Percentiles rank a stretch among this genome's conserved stretches.
Conservation (phyloP, 2,888 invertebrate genomes). For the Tetrapedia diversipes region DNA sequence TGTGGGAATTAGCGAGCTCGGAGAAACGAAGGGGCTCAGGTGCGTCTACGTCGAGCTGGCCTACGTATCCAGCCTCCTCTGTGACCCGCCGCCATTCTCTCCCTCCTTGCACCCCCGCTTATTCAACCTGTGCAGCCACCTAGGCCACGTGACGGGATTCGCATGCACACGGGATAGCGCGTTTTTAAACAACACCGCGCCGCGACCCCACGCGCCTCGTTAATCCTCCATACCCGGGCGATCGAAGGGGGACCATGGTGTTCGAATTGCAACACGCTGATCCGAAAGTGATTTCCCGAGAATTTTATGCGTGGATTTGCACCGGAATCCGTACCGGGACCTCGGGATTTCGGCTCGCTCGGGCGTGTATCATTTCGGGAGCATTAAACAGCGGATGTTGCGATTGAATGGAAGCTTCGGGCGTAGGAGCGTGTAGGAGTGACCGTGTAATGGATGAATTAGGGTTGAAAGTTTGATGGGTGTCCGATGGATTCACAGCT, state of each 20-base stretch:
- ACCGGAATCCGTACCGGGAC: neutral
- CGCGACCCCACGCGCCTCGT: constrained; percentile 35
- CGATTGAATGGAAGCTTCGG: neutral
- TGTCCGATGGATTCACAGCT: neutral
- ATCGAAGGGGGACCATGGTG: constrained; percentile 38
- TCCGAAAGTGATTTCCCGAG: constrained; percentile 45
- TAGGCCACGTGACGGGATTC: constrained; percentile 39
- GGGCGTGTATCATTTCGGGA: constrained; percentile 26
- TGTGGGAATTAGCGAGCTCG: constrained; percentile 75
- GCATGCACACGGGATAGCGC: constrained; percentile 48
- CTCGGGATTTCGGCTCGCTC: constrained; percentile 20
- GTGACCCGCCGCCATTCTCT: constrained; percentile 14
- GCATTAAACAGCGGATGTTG: constrained; percentile 30
- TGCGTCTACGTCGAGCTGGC: constrained; percentile 68
- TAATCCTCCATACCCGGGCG: constrained; percentile 52
- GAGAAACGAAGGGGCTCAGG: constrained; percentile 73
- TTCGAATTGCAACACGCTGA: constrained; percentile 18
- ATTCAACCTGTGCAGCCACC: constrained; percentile 16
- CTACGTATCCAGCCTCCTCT: constrained; percentile 43
- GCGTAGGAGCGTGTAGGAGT: neutral
- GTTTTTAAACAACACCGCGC: constrained; percentile 61
- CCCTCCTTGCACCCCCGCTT: constrained; percentile 26
- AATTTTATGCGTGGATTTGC: constrained; percentile 42
- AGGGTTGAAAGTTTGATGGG: neutral
- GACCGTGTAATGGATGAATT: too few species aligned